phyloP scores from a whole-genome alignment of 2,888 invertebrate species.

The Cancer borealis region DNA sequence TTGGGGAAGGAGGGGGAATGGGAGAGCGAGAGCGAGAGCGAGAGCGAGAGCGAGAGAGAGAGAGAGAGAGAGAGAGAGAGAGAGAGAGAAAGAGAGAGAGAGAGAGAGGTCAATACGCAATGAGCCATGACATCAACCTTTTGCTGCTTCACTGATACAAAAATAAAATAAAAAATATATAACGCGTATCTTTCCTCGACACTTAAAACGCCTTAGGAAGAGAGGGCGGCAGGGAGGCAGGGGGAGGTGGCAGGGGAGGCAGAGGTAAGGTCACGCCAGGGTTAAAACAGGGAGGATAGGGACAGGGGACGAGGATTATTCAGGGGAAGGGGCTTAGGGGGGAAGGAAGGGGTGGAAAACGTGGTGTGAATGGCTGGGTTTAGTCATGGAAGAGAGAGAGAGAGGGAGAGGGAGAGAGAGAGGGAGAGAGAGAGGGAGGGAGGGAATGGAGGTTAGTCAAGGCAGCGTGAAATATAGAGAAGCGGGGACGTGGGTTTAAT shows the following conservation, averaged over 20 bases:
- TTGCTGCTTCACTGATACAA: background rate
- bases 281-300: too few relatives aligned
- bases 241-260: background rate
- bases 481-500: background rate
- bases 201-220: background rate
- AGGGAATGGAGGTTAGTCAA: background rate
- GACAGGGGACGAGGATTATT: background rate
- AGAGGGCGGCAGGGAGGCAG: background rate
- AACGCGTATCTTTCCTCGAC: too few relatives aligned
- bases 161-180: background rate
- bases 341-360: background rate
- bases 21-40: background rate
- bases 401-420: background rate
- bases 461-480: conserved; percentile 13
- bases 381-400: background rate
- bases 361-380: background rate
- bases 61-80: background rate
- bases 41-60: background rate
- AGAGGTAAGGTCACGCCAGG: too few relatives aligned
- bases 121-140: background rate
- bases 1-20: background rate
- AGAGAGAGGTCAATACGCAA: background rate
- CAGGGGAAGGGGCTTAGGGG: background rate
- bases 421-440: background rate
- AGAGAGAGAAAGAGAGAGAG: background rate